Conservation (phyloP, 2,888 invertebrate species). For the Anaspis maculata region DNA sequence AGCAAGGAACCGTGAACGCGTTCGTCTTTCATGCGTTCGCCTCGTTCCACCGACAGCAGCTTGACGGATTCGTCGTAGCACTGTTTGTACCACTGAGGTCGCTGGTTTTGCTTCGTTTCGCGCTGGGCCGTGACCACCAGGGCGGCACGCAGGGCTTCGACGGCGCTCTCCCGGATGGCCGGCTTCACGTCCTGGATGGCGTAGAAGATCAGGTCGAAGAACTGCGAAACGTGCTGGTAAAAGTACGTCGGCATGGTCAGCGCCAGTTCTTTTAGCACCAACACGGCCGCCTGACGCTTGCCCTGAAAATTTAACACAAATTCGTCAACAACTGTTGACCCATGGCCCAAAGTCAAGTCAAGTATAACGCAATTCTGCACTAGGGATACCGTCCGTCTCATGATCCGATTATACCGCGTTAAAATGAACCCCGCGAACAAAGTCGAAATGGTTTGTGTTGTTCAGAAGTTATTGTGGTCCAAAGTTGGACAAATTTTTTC, state of each 20-base stretch:
- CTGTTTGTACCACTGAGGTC: slow-evolving; percentile 85
- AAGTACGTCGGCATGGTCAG: slow-evolving; percentile 95
- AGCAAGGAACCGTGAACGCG: slow-evolving; percentile 87
- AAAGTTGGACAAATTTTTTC: too few relatives aligned
- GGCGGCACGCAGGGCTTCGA: slow-evolving; percentile 89
- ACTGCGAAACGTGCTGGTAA: slow-evolving; percentile 87
- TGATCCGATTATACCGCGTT: too few relatives aligned
- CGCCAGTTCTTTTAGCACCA: slow-evolving; percentile 88
- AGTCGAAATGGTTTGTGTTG: too few relatives aligned
- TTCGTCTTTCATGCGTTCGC: slow-evolving; percentile 79
- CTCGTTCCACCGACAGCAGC: slow-evolving; percentile 65
- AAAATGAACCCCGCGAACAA: too few relatives aligned
- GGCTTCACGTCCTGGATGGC: slow-evolving; percentile 88
- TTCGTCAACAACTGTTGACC: too few relatives aligned
- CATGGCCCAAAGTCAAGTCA: too few relatives aligned
- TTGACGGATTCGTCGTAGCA: slow-evolving; percentile 85
- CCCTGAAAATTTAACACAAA: slow-evolving; percentile 43
- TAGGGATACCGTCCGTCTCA: too few relatives aligned
- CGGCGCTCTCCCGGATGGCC: slow-evolving; percentile 85
- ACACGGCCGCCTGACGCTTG: slow-evolving; percentile 83
- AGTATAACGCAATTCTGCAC: too few relatives aligned
- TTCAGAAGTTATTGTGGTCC: too few relatives aligned
- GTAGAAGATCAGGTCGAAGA: slow-evolving; percentile 88
- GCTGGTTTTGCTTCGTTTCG: slow-evolving; percentile 88
- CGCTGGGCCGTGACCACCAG: slow-evolving; percentile 91